Base-by-base conservation (phyloP, 2,888 invertebrate genomes). In the Diogma glabrata region DNA sequence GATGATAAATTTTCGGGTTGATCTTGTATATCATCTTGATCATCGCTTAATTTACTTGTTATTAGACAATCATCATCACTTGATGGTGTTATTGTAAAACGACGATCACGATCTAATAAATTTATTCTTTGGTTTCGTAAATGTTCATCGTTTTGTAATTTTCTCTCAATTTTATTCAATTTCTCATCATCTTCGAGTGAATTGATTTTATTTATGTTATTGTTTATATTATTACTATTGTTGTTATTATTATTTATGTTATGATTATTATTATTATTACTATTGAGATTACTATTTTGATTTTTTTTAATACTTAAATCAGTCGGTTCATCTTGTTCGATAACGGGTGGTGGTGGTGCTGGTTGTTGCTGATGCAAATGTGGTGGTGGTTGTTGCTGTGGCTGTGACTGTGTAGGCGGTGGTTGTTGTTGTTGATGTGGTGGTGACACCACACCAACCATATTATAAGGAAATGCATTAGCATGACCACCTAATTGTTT, bases 281-380 rank as follows among this genome's bases (percentile, higher is more conserved):
- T 43, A 43, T 14, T 43, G 16, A 20, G 20, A 43, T 3, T 43
- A 22, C 14, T 20, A 43, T 43, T 43, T 43, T 20, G 20, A 22
- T 20, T n/a, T 43, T 43, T 43, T 43, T 43, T 43, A 22, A 43
- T 70, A 3, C 69, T 60, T 45, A 70, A 59, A 54, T 70, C 70
- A 4, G 69, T 68, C 9, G 70, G 67, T 58, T 61, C 57, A 6
- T 69, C 70, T 3, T 52, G 26, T 20, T 52, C 38, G 10, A 52
- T 46, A 22, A 23, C 22, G 23, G 20, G 20, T 3, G 20, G 22
- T 1, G 22, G 43, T 9, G 23, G 22, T 22, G 22, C 43, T 22
- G 20, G 20, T 22, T 20, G 43, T n/a, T n/a, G n/a, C n/a, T n/a
- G n/a, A 43, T 43, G 20, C n/a, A 43, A 20, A 22, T 43, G 43